Evolutionary conservation across 2,888 invertebrate species (phyloP).

Genomic region (Hymenopus coronatus): DNA sequence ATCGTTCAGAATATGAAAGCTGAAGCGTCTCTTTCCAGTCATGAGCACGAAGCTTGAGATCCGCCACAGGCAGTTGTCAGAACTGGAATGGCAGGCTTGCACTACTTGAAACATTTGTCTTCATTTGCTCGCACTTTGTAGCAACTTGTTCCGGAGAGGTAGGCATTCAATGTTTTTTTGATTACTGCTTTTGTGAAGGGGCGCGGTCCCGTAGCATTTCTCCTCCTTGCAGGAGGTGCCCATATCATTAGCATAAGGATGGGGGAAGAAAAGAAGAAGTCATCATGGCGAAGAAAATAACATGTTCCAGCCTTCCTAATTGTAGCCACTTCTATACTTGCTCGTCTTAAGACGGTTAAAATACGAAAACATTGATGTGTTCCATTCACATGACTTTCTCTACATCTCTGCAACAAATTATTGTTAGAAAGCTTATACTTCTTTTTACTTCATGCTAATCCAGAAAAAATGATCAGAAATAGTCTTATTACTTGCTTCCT

Average conservation of each 20-base stretch:
- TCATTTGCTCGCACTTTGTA: slow-evolving; percentile 27
- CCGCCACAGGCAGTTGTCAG: neutral
- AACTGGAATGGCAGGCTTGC: neutral
- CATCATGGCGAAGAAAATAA: neutral
- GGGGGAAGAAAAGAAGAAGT: neutral
- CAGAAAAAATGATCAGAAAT: too few relatives aligned
- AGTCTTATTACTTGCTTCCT: too few relatives aligned
- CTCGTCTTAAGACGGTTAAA: too few relatives aligned
- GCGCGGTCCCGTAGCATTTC: neutral
- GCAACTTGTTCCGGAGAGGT: slow-evolving; percentile 14
- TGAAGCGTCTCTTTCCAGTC: too few relatives aligned
- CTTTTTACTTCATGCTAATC: too few relatives aligned
- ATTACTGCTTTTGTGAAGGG: neutral
- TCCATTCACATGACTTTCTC: too few relatives aligned
- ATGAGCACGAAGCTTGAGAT: neutral
- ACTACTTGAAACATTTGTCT: slow-evolving; percentile 18
- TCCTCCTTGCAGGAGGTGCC: neutral
- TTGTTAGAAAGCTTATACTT: too few relatives aligned
- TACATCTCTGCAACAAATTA: too few relatives aligned
- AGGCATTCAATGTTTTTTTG: neutral
- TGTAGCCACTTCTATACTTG: neutral
- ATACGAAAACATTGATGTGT: too few relatives aligned
- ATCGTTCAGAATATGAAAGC: too few relatives aligned
- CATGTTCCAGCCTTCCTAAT: neutral
- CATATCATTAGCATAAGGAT: neutral